Conservation (phyloP, 2,797 vertebrate genomes). For the Rhabdophis nuchalis region DNA sequence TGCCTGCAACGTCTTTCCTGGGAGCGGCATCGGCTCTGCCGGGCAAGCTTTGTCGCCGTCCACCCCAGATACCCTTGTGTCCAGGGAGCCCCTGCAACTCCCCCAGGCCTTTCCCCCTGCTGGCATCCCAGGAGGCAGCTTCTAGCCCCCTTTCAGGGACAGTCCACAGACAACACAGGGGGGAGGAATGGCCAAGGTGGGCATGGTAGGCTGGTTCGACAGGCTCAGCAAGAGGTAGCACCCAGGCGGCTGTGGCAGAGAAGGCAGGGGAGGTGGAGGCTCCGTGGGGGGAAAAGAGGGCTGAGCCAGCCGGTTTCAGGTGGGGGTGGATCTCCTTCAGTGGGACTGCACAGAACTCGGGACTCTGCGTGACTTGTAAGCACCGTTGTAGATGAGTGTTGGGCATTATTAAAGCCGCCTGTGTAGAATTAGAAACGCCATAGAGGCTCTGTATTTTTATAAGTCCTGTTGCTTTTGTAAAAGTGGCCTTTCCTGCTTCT, state of each 20-base stretch:
- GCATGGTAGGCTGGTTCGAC: not conserved
- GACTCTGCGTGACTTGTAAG: not conserved
- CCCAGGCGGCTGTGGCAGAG: not conserved
- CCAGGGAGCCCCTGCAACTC: not conserved
- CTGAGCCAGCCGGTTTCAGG: not conserved
- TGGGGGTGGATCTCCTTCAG: not conserved
- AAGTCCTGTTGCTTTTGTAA: not conserved
- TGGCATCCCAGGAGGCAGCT: not conserved
- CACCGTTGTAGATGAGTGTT: not conserved
- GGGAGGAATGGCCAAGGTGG: not conserved
- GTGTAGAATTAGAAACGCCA: not conserved
- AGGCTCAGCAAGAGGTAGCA: not conserved
- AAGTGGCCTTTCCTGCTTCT: too few species aligned
- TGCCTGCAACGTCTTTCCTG: not conserved
- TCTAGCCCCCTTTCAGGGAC: too few species aligned
- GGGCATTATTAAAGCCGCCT: not conserved
- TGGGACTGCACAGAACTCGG: not conserved
- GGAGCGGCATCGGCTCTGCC: not conserved
- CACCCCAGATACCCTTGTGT: not conserved
- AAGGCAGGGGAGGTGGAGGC: not conserved
- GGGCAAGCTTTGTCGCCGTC: rapidly evolving
- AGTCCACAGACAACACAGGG: not conserved
- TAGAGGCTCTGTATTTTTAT: not conserved
- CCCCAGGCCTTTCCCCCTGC: not conserved
- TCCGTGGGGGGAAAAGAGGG: too few species aligned